A percentile compares a stretch with the other conserved stretches of the same genome.
Evolutionary conservation across 1,140 invertebrate genomes (phyloP).

Genomic region (Drosophila lacertosa): DNA sequence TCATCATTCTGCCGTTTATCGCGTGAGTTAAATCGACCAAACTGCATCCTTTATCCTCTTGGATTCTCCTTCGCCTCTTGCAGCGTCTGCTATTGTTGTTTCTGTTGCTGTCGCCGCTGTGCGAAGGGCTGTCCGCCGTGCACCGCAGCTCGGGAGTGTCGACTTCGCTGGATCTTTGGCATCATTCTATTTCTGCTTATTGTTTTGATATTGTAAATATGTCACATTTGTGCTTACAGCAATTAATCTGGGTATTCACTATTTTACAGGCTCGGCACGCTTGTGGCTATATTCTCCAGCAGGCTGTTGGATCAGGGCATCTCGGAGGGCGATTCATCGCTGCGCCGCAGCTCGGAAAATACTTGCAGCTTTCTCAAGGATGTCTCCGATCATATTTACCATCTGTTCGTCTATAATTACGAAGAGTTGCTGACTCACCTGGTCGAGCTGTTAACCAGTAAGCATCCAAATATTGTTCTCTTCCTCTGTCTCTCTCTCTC

Average conservation of each 20-base stretch:
- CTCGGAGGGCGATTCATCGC: constrained; percentile 85
- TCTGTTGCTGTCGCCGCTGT: constrained; percentile 91
- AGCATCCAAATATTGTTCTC: fast-evolving
- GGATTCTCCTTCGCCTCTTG: constrained; percentile 13
- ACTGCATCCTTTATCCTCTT: constrained; percentile 31
- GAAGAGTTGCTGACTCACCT: constrained; percentile 88
- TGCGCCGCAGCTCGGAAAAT: constrained; percentile 87
- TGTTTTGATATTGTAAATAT: constrained; percentile 91
- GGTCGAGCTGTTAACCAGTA: constrained; percentile 86
- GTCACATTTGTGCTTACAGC: no score
- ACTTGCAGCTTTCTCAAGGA: constrained; percentile 88
- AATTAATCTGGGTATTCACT: constrained; percentile 5
- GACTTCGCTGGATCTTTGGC: constrained; percentile 88
- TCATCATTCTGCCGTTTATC: constrained; percentile 87
- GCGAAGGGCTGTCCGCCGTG: constrained; percentile 89
- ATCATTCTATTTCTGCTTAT: constrained; percentile 89
- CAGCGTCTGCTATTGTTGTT: constrained; percentile 92
- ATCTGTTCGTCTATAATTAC: constrained; percentile 89
- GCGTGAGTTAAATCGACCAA: constrained; percentile 83
- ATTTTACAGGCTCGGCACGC: constrained; percentile 87
- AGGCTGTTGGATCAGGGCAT: constrained; percentile 90
- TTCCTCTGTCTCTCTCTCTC: not conserved
- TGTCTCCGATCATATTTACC: constrained; percentile 88
- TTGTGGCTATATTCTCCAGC: constrained; percentile 95
- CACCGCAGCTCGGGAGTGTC: constrained; percentile 92